Conservation (phyloP, 1,140 invertebrate genomes). For the Eufriesea mexicana region DNA sequence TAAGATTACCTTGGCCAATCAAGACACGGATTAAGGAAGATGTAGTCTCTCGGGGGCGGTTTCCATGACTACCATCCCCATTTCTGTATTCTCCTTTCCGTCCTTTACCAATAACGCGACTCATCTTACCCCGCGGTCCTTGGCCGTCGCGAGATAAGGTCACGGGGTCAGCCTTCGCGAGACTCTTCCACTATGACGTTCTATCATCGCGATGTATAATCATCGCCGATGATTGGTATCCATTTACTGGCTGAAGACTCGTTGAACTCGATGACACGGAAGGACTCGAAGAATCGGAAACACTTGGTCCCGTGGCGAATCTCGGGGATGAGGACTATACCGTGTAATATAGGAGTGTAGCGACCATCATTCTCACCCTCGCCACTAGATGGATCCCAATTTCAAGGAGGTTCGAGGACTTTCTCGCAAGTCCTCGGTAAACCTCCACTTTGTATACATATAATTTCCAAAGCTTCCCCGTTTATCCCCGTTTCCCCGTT, state of each 20-base stretch:
- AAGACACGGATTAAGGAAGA: slow-evolving; percentile 62
- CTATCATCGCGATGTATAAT: background rate
- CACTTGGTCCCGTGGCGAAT: too few relatives aligned
- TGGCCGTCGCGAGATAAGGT: slow-evolving; percentile 41
- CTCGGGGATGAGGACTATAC: too few relatives aligned
- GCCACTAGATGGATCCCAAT: too few relatives aligned
- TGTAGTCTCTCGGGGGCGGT: slow-evolving; percentile 53
- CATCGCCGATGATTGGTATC: too few relatives aligned
- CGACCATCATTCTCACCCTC: too few relatives aligned
- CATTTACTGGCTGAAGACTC: background rate
- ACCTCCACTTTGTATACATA: too few relatives aligned
- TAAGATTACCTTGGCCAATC: slow-evolving; percentile 60
- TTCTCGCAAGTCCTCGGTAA: too few relatives aligned
- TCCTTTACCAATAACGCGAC: slow-evolving; percentile 51
- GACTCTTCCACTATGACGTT: slow-evolving; percentile 30
- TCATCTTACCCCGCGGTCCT: background rate
- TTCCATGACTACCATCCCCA: slow-evolving; percentile 60
- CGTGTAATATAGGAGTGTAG: too few relatives aligned
- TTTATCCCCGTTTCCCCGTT: too few relatives aligned
- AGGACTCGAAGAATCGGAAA: too few relatives aligned
- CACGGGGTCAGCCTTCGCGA: slow-evolving; percentile 28
- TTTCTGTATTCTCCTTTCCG: slow-evolving; percentile 51
- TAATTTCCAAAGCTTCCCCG: too few relatives aligned
- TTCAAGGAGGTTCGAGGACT: too few relatives aligned
- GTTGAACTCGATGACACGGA: background rate